Conservation (phyloP, 2,888 invertebrate genomes). For the Perizoma flavofasciatum region DNA sequence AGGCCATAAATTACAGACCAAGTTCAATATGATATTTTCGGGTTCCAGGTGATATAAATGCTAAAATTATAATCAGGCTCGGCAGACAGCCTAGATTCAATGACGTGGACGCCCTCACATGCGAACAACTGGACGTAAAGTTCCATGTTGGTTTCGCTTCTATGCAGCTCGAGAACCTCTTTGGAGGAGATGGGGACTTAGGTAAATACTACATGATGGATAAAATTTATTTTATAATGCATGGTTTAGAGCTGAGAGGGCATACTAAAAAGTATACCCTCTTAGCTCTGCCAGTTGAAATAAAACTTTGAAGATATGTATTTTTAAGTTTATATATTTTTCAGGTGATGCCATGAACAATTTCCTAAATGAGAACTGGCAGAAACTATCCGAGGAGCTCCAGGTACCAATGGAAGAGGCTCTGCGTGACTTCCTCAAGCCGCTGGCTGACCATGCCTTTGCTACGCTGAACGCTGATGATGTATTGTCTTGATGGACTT, state of each 20-base stretch:
- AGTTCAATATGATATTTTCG: no score
- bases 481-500: constrained; percentile 50
- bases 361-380: constrained; percentile 92
- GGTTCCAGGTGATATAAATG: constrained; percentile 86
- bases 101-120: constrained; percentile 82
- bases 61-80: constrained; percentile 84
- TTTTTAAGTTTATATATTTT: constrained; percentile 21
- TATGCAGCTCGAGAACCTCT: constrained; percentile 87
- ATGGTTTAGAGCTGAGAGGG: no score
- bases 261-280: no score
- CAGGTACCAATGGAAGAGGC: constrained; percentile 87
- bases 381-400: constrained; percentile 87
- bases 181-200: constrained; percentile 87
- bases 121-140: constrained; percentile 86
- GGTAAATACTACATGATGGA: constrained; percentile 62
- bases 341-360: constrained; percentile 88
- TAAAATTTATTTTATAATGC: no score
- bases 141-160: constrained; percentile 87
- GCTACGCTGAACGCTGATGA: constrained; percentile 71
- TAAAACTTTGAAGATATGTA: no score
- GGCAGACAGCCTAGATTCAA: constrained; percentile 78
- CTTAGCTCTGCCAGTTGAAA: no score
- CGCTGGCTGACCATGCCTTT: constrained; percentile 72
- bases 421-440: constrained; percentile 68
- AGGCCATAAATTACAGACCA: no score